A percentile compares a stretch with the other conserved stretches of the same genome.
Evolutionary conservation across 2,888 invertebrate genomes (phyloP).

Genomic region (Erynnis tages): DNA sequence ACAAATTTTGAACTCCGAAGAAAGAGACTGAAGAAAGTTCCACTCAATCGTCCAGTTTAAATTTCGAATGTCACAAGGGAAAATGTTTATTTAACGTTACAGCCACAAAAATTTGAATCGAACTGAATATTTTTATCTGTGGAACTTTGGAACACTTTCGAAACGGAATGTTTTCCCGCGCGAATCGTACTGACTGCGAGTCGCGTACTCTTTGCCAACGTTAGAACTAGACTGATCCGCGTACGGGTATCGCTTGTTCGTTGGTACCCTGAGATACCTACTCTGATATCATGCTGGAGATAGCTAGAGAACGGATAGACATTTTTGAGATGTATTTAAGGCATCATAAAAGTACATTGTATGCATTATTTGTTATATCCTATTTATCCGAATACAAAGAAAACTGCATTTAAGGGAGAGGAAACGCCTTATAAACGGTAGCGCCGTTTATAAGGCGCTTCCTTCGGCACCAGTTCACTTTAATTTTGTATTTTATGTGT

Average conservation of each 20-base stretch:
- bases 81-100: no score
- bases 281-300: constrained; percentile 1
- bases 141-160: constrained; percentile 1
- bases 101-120: no score
- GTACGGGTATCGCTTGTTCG: background rate
- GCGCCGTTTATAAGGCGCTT: no score
- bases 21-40: background rate
- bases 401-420: no score
- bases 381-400: no score
- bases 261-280: background rate
- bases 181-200: background rate
- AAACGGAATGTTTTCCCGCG: constrained; percentile 6
- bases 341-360: no score
- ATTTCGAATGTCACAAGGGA: background rate
- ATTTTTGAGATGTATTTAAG: no score
- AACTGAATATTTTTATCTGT: background rate
- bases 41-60: background rate
- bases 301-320: no score
- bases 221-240: constrained; percentile 5
- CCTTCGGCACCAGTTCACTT: no score
- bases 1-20: background rate
- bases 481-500: no score
- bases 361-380: no score
- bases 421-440: no score
- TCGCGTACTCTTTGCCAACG: background rate